These are phyloP conservation scores for Eutolmus rufibarbis DNA, from an alignment of 2,888 invertebrate species.

Conservation along the genomic window DNA sequence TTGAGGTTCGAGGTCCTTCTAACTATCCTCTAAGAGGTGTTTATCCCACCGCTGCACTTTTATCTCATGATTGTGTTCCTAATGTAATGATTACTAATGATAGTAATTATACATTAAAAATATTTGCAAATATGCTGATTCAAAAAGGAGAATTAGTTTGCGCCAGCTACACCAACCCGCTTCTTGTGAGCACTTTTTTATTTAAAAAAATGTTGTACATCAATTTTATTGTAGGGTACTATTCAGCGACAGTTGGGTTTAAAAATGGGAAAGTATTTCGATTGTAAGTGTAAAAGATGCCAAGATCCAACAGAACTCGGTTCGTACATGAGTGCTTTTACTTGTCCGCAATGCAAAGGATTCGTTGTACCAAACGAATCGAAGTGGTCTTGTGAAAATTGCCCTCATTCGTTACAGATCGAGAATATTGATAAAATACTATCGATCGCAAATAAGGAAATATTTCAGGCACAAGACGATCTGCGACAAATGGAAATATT, in stretches of 20 bases:
- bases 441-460: slow-evolving; percentile 61
- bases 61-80: slow-evolving; percentile 79
- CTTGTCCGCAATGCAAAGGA: slow-evolving; percentile 70
- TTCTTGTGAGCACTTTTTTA: slow-evolving; percentile 66
- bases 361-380: neutral
- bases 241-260: slow-evolving; percentile 72
- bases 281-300: slow-evolving; percentile 74
- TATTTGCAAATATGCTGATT: slow-evolving; percentile 73
- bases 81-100: slow-evolving; percentile 80
- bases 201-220: neutral
- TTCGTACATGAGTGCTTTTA: slow-evolving; percentile 74
- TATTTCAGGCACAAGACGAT: slow-evolving; percentile 61
- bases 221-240: slow-evolving; percentile 67
- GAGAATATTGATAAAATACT: slow-evolving; percentile 64
- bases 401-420: slow-evolving; percentile 53
- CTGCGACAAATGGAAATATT: slow-evolving; percentile 62
- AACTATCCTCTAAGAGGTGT: slow-evolving; percentile 70
- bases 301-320: slow-evolving; percentile 74
- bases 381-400: slow-evolving; percentile 56
- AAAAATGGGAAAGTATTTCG: slow-evolving; percentile 75
- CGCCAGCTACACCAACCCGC: slow-evolving; percentile 75
- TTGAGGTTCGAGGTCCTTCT: slow-evolving; percentile 73
- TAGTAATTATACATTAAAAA: slow-evolving; percentile 70
- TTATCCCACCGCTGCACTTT: slow-evolving; percentile 72
- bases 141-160: slow-evolving; percentile 68